phyloP scores from a whole-genome alignment of 2,113 vertebrate genomes.

The Chloropsis cyanopogon region DNA sequence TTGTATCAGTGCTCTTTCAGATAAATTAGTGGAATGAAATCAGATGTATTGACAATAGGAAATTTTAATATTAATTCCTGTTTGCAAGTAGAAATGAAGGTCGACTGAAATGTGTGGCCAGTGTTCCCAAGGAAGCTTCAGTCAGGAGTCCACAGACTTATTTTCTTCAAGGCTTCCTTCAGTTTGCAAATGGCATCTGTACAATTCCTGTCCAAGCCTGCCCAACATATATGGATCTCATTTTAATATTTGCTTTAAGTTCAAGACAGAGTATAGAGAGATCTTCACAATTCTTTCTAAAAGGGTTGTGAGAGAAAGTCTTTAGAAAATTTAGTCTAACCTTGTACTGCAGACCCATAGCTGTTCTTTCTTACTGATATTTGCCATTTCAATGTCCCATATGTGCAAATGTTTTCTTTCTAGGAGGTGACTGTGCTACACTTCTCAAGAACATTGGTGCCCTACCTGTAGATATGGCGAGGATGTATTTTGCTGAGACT shows the following conservation, averaged over 20 bases:
- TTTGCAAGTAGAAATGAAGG: neutral
- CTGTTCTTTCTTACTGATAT: neutral
- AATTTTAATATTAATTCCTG: neutral
- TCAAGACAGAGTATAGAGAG: neutral
- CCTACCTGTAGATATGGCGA: slow-evolving; percentile 92
- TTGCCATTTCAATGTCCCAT: neutral
- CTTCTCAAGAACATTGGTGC: slow-evolving; percentile 96
- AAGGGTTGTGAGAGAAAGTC: neutral
- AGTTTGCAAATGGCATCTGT: neutral
- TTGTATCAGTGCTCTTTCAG: neutral
- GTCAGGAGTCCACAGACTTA: neutral
- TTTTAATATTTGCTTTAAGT: neutral
- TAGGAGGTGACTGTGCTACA: slow-evolving; percentile 95
- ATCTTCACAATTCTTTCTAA: neutral
- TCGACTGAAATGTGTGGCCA: neutral
- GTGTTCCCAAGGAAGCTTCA: neutral
- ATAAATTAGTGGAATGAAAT: neutral
- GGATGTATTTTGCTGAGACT: slow-evolving; percentile 97
- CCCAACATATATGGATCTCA: neutral
- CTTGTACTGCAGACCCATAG: neutral
- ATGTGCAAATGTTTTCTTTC: neutral
- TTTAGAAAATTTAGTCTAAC: neutral
- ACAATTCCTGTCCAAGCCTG: neutral
- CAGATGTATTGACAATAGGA: neutral
- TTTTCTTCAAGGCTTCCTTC: neutral